These are phyloP conservation scores for Dryobotodes eremita DNA, from an alignment of 2,888 invertebrate species.

Conservation along the genomic window DNA sequence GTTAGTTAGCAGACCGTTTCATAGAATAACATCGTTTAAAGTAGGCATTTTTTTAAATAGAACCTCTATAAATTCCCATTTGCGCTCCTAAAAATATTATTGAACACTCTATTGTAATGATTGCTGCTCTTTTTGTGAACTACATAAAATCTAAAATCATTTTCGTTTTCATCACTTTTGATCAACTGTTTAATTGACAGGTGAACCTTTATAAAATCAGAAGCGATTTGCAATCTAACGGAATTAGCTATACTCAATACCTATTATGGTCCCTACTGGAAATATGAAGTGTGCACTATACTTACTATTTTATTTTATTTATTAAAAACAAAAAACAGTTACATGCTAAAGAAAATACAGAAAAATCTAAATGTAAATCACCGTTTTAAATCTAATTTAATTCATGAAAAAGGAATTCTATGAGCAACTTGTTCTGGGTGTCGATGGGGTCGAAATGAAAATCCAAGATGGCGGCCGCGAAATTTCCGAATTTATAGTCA, in stretches of 20 bases:
- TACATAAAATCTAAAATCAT: neutral
- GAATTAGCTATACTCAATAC: neutral
- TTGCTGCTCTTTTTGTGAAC: too few relatives aligned
- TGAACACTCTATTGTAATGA: neutral
- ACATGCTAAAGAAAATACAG: neutral
- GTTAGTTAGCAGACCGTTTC: neutral
- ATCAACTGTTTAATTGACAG: neutral
- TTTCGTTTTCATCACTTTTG: neutral
- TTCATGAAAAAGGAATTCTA: neutral
- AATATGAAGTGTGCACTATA: neutral
- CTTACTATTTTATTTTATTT: neutral
- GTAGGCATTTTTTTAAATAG: neutral
- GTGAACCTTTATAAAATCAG: neutral
- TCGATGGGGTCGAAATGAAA: neutral
- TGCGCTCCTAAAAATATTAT: neutral
- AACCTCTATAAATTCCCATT: neutral
- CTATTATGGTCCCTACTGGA: neutral
- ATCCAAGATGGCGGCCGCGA: neutral
- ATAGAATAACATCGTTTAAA: neutral
- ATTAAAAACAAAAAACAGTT: neutral
- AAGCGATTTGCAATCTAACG: too few relatives aligned
- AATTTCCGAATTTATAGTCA: neutral
- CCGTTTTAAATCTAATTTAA: neutral
- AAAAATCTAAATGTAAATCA: neutral
- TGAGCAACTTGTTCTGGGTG: neutral